A percentile compares a stretch with the other conserved stretches of the same genome.
Evolutionary conservation across 2,113 vertebrate genomes (phyloP).

Genomic region (Crotalus viridis): DNA sequence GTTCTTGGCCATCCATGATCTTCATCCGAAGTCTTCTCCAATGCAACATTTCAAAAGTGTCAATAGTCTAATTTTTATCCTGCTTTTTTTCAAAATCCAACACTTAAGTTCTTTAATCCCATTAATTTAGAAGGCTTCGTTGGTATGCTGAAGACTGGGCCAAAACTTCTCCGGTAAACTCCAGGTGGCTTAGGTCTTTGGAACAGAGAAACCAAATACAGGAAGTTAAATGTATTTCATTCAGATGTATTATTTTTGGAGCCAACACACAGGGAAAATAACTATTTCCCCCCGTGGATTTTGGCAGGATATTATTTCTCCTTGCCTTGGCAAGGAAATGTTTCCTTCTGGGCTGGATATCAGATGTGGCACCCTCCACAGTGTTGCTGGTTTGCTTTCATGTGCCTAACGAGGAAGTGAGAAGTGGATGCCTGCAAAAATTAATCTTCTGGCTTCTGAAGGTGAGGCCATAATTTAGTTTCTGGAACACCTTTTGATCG

Average conservation of each 20-base stretch:
- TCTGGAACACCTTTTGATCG: not conserved
- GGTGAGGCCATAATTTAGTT: too few species aligned
- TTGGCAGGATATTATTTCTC: conserved; percentile 21
- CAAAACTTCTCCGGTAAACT: not conserved
- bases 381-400: not conserved
- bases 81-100: not conserved
- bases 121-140: not conserved
- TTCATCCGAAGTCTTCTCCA: not conserved
- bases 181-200: conserved; percentile 4
- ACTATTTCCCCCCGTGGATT: conserved; percentile 8
- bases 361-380: not conserved
- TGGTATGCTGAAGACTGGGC: not conserved
- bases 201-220: not conserved
- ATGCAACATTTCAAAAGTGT: not conserved
- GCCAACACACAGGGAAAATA: conserved; percentile 9
- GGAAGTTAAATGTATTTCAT: conserved; percentile 1
- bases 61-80: not conserved
- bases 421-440: not conserved
- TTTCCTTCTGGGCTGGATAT: conserved; percentile 10
- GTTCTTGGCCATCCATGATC: not conserved
- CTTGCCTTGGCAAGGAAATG: conserved; percentile 11
- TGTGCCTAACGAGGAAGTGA: not conserved
- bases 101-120: not conserved
- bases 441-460: not conserved
- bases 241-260: conserved; percentile 3